phyloP scores from a whole-genome alignment of 2,888 invertebrate genomes.

The Eupithecia insigniata region DNA sequence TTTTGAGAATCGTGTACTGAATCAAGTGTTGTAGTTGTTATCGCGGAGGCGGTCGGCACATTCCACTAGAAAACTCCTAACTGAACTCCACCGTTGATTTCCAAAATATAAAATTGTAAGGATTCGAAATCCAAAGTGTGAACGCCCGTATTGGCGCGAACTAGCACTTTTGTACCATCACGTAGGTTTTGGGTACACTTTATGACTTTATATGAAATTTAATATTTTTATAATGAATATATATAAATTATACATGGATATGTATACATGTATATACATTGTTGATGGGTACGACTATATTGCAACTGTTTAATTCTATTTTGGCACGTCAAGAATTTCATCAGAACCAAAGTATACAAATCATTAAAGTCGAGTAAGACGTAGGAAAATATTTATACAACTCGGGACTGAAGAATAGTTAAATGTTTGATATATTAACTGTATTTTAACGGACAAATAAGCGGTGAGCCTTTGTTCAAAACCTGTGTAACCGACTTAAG shows the following conservation, averaged over 20 bases:
- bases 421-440: slow-evolving; percentile 84
- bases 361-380: slow-evolving; percentile 83
- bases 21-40: slow-evolving; percentile 80
- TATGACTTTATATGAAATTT: slow-evolving; percentile 85
- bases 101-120: slow-evolving; percentile 77
- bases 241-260: slow-evolving; percentile 84
- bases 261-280: slow-evolving; percentile 85
- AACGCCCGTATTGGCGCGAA: slow-evolving; percentile 77
- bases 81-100: slow-evolving; percentile 81
- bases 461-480: slow-evolving; percentile 81
- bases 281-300: slow-evolving; percentile 84
- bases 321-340: slow-evolving; percentile 83
- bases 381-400: slow-evolving; percentile 84
- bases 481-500: slow-evolving; percentile 77
- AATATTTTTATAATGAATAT: slow-evolving; percentile 84
- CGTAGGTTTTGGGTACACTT: slow-evolving; percentile 85
- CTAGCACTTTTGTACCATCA: slow-evolving; percentile 82
- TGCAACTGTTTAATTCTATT: slow-evolving; percentile 84
- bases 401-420: slow-evolving; percentile 84
- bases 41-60: slow-evolving; percentile 83
- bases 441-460: slow-evolving; percentile 81
- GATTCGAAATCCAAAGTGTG: slow-evolving; percentile 78
- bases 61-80: slow-evolving; percentile 81
- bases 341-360: slow-evolving; percentile 85
- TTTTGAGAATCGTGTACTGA: slow-evolving; percentile 84